These are phyloP conservation scores for Biston betularia DNA, from an alignment of 2,888 invertebrate species.

Conservation along the genomic window DNA sequence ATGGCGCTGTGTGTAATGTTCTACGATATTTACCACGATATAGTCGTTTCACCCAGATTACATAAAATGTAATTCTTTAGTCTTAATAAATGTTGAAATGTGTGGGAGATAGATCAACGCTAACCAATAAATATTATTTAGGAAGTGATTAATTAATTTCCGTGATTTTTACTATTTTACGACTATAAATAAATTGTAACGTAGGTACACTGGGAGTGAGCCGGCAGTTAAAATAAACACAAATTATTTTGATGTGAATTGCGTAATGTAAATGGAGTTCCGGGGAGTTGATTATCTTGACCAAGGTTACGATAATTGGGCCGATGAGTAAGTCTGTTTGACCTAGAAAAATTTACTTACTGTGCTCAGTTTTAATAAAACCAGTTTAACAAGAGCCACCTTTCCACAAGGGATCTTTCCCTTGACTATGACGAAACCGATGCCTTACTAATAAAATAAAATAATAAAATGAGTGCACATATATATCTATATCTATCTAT, in stretches of 20 bases:
- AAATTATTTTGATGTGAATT: conserved; percentile 9
- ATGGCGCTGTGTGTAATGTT: too few relatives aligned
- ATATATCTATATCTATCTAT: too few relatives aligned
- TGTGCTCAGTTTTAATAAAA: conserved; percentile 3
- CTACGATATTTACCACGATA: too few relatives aligned
- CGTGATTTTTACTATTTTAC: conserved; percentile 10
- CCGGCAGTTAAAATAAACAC: neutral
- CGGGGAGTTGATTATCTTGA: conserved; percentile 42
- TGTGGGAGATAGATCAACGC: too few relatives aligned
- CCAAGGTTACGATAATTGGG: conserved; percentile 55
- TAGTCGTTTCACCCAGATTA: too few relatives aligned
- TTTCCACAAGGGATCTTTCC: too few relatives aligned
- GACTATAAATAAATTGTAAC: neutral
- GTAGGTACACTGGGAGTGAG: neutral
- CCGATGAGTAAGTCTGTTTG: conserved; percentile 34
- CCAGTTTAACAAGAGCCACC: conserved; percentile 23
- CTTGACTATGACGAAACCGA: too few relatives aligned
- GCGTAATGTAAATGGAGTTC: conserved; percentile 21
- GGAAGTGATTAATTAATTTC: conserved; percentile 7
- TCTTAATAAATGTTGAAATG: too few relatives aligned
- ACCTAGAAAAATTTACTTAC: conserved; percentile 28
- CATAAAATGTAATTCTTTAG: too few relatives aligned
- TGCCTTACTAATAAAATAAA: too few relatives aligned
- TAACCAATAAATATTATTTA: neutral
- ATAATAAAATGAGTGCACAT: too few relatives aligned